These are phyloP conservation scores for Nomada hirtipes DNA, from an alignment of 2,888 invertebrate genomes.

Conservation along the genomic window DNA sequence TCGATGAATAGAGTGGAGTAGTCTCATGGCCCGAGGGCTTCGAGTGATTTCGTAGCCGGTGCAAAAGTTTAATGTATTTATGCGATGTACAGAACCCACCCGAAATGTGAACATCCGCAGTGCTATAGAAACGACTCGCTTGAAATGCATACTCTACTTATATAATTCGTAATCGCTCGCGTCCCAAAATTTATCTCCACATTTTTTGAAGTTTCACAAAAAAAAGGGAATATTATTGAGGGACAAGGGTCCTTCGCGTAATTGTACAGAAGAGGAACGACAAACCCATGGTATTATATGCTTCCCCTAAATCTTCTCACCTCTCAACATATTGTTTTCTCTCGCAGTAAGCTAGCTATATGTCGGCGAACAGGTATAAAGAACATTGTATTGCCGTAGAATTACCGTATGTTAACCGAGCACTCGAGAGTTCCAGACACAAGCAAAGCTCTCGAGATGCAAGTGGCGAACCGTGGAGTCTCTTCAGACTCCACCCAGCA, in stretches of 20 bases:
- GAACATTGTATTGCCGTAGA: slow-evolving; percentile 52
- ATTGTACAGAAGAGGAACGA: neutral
- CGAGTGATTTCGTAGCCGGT: slow-evolving; percentile 49
- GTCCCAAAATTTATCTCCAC: neutral
- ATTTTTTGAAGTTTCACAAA: too few species aligned
- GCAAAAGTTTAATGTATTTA: slow-evolving; percentile 58
- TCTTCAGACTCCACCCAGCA: slow-evolving; percentile 65
- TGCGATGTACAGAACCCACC: slow-evolving; percentile 14
- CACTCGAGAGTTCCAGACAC: slow-evolving; percentile 71
- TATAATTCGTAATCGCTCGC: slow-evolving; percentile 1
- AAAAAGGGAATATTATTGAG: too few species aligned
- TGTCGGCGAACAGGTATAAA: neutral
- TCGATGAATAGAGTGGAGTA: slow-evolving; percentile 18
- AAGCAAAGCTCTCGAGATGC: slow-evolving; percentile 73
- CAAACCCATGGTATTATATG: neutral
- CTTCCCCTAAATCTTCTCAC: neutral
- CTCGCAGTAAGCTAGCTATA: neutral
- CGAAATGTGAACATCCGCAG: slow-evolving; percentile 27
- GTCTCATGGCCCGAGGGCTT: slow-evolving; percentile 34
- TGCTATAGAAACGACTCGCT: slow-evolving; percentile 13
- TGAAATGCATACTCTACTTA: neutral
- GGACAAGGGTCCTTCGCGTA: neutral
- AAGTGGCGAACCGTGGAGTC: slow-evolving; percentile 76
- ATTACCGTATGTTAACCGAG: slow-evolving; percentile 72
- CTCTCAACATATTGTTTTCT: slow-evolving; percentile 7